Percentiles rank a stretch among this genome's conserved stretches.
These are phyloP conservation scores for Lepus timidus DNA, from an alignment of 2,113 vertebrate genomes.

Conservation along the genomic window DNA sequence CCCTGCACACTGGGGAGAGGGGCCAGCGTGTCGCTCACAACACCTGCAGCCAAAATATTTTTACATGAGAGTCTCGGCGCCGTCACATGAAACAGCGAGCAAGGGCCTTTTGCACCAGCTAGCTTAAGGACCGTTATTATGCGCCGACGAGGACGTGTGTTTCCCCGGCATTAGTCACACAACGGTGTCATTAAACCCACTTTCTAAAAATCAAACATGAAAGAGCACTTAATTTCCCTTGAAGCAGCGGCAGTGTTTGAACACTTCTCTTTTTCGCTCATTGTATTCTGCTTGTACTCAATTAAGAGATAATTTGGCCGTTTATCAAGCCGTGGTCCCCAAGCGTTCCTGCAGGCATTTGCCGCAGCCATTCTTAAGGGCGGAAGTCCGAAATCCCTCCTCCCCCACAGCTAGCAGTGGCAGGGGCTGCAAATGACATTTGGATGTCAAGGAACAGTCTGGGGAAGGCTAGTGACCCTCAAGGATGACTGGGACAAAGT, in stretches of 20 bases:
- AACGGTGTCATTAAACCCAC: slow-evolving; percentile 37
- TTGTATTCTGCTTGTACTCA: slow-evolving; percentile 65
- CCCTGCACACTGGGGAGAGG: slow-evolving; percentile 32
- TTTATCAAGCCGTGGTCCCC: background rate
- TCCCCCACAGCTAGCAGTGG: background rate
- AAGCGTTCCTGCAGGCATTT: background rate
- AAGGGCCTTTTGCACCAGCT: background rate
- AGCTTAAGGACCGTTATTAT: fast-evolving
- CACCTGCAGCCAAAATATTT: slow-evolving; percentile 75
- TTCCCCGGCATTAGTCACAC: background rate
- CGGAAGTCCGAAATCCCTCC: fast-evolving
- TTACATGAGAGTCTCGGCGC: background rate
- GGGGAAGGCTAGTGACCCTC: background rate
- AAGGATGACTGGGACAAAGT: background rate
- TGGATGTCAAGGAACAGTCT: fast-evolving
- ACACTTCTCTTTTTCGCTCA: slow-evolving; percentile 33
- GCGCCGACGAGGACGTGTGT: background rate
- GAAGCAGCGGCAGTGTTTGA: background rate
- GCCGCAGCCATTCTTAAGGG: fast-evolving
- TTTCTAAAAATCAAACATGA: slow-evolving; percentile 42
- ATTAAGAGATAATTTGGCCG: slow-evolving; percentile 71
- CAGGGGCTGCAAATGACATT: background rate
- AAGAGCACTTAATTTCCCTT: slow-evolving; percentile 64
- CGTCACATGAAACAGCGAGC: background rate
- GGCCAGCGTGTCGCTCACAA: slow-evolving; percentile 56